Conservation (phyloP, 1,140 invertebrate species). For the Scaptomyza graminum region DNA sequence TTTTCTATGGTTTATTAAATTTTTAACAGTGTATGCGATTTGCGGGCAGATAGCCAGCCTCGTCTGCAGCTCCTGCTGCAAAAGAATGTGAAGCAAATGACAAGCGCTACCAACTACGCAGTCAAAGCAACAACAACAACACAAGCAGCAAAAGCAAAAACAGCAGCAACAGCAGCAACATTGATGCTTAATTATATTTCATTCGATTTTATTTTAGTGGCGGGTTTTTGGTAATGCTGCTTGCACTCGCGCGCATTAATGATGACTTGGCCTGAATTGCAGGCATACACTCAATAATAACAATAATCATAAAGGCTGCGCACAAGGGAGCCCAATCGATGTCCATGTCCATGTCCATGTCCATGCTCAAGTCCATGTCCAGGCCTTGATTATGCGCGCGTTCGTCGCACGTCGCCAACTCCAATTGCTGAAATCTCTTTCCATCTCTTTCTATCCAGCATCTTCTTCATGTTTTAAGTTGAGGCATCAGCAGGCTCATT, state of each 20-base stretch:
- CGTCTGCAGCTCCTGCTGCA: slow-evolving; percentile 36
- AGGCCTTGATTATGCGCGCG: slow-evolving; percentile 76
- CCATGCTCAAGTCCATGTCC: slow-evolving; percentile 23
- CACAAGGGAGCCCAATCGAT: slow-evolving; percentile 61
- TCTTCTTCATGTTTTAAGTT: slow-evolving; percentile 3
- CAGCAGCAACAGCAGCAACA: slow-evolving; percentile 39
- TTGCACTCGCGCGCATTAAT: slow-evolving; percentile 71
- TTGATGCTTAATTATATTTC: slow-evolving; percentile 81
- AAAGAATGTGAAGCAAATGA: slow-evolving; percentile 77
- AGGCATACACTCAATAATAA: slow-evolving; percentile 80
- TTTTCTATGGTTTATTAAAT: slow-evolving; percentile 50
- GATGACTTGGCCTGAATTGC: slow-evolving; percentile 80
- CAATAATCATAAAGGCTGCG: slow-evolving; percentile 78
- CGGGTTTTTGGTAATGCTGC: slow-evolving; percentile 72
- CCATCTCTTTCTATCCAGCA: background rate
- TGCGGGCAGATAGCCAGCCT: slow-evolving; percentile 65
- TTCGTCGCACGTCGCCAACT: slow-evolving; percentile 58
- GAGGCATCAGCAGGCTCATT: slow-evolving; percentile 57
- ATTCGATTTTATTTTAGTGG: slow-evolving; percentile 81
- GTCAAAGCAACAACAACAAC: background rate
- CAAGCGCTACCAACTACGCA: slow-evolving; percentile 74
- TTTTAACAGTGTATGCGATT: slow-evolving; percentile 65
- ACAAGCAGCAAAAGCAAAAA: slow-evolving; percentile 27
- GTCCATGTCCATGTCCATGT: slow-evolving; percentile 36
- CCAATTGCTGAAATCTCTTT: slow-evolving; percentile 21